Conservation (phyloP, 2,113 vertebrate genomes). For the Otus sunia region DNA sequence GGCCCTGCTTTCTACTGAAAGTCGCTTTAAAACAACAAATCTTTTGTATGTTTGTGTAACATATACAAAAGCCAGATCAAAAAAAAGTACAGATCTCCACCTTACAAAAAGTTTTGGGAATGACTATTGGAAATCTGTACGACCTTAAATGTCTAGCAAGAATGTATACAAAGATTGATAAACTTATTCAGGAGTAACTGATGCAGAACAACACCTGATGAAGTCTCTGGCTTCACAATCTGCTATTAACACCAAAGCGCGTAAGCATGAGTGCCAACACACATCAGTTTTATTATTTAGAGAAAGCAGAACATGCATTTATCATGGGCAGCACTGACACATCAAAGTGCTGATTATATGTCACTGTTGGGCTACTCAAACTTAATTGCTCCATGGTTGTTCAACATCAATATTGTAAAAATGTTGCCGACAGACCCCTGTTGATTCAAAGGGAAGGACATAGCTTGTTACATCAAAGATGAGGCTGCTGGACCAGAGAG, state of each 20-base stretch:
- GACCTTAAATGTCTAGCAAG: neutral
- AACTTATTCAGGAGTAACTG: neutral
- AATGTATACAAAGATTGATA: neutral
- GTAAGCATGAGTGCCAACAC: neutral
- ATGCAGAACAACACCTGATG: neutral
- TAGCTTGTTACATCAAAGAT: neutral
- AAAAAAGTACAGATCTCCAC: neutral
- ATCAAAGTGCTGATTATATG: neutral
- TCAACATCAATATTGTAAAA: neutral
- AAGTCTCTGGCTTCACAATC: neutral
- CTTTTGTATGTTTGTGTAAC: neutral
- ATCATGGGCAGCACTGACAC: neutral
- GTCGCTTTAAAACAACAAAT: neutral
- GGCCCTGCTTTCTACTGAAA: neutral
- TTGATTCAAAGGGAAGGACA: neutral
- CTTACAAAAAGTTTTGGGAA: neutral
- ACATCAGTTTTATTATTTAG: neutral
- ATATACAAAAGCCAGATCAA: fast-evolving
- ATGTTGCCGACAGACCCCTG: neutral
- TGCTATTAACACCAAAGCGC: neutral
- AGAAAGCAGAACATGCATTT: neutral
- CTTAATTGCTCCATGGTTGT: neutral
- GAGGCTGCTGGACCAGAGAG: neutral
- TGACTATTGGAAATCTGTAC: fast-evolving
- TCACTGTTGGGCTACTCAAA: neutral